Evolutionary conservation across 2,797 vertebrate genomes (phyloP).

Genomic region (Streptopelia turtur): DNA sequence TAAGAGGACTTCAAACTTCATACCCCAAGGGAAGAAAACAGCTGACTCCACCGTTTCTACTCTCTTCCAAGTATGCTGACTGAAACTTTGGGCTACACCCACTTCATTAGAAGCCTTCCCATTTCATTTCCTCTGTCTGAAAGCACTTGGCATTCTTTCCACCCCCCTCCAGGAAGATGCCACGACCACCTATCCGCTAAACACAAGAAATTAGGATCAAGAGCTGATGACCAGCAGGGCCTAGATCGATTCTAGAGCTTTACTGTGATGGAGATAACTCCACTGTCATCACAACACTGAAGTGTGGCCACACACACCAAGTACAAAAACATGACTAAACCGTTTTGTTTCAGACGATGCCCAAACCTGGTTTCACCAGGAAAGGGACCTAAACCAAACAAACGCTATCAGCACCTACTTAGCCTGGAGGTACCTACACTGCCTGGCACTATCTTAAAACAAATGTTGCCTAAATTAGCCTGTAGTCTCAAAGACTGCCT

Average conservation of each 20-base stretch:
- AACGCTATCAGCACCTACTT: not conserved
- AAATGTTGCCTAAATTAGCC: not conserved
- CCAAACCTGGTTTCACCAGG: not conserved
- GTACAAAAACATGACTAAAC: no score
- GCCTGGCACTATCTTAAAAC: not conserved
- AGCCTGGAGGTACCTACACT: accelerated
- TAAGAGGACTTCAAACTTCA: constrained; percentile 49
- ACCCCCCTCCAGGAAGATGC: not conserved
- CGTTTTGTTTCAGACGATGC: not conserved
- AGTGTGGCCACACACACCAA: not conserved
- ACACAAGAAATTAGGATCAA: not conserved
- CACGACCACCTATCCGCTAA: not conserved
- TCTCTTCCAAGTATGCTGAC: constrained; percentile 29
- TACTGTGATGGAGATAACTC: not conserved
- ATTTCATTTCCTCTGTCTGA: constrained; percentile 37
- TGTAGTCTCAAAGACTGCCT: not conserved
- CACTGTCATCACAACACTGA: not conserved
- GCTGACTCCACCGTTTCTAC: constrained; percentile 42
- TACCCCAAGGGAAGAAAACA: constrained; percentile 34
- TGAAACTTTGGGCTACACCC: constrained; percentile 37
- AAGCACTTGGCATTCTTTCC: not conserved
- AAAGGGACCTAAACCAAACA: not conserved
- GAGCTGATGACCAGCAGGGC: not conserved
- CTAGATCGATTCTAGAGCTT: not conserved
- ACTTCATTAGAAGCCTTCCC: constrained; percentile 12